phyloP scores from a whole-genome alignment of 2,888 invertebrate genomes.

The Apamea anceps region DNA sequence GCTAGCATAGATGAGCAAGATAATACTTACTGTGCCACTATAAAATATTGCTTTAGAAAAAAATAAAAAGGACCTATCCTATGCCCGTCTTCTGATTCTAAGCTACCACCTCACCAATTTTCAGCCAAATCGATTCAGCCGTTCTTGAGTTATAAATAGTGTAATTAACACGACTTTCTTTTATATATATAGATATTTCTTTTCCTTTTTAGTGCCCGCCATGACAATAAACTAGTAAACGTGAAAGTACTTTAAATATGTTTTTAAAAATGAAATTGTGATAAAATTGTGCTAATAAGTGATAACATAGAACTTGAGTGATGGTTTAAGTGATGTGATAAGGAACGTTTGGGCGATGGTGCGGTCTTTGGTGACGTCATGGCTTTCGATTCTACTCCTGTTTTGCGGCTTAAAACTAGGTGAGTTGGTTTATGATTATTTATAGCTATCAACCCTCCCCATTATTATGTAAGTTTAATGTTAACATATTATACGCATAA shows the following conservation, averaged over 20 bases:
- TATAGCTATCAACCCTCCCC: neutral
- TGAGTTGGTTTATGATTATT: conserved; percentile 66
- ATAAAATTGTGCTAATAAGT: conserved; percentile 72
- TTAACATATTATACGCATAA: neutral
- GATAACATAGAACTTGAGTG: conserved; percentile 59
- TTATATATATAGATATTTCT: no score
- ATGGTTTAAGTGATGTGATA: conserved; percentile 73
- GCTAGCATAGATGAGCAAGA: no score
- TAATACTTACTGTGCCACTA: no score
- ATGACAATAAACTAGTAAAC: conserved; percentile 66
- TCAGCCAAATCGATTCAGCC: no score
- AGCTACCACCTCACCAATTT: no score
- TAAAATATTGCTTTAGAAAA: no score
- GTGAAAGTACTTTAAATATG: conserved; percentile 49
- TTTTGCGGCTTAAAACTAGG: conserved; percentile 76
- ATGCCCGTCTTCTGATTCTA: no score
- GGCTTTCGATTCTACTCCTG: conserved; percentile 77
- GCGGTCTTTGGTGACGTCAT: conserved; percentile 74
- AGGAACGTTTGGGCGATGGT: conserved; percentile 80
- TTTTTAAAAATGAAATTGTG: conserved; percentile 68
- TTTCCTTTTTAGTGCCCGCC: conserved; percentile 51
- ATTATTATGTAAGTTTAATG: neutral
- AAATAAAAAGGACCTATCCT: no score
- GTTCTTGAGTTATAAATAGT: no score
- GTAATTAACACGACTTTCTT: no score